phyloP scores from a whole-genome alignment of 1,140 invertebrate species.

The Elymnias hypermnestra region DNA sequence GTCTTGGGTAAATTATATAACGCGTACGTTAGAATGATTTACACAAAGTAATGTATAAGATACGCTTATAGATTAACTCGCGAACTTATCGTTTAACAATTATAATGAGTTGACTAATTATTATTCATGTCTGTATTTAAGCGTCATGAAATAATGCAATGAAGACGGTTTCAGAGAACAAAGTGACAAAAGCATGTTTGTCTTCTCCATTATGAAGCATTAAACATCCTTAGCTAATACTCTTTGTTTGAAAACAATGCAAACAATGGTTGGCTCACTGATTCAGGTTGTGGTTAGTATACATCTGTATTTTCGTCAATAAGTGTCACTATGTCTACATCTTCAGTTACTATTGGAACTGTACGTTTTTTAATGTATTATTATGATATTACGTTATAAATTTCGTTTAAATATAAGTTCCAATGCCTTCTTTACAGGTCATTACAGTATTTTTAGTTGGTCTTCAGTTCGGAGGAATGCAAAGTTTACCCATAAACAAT shows the following conservation, averaged over 20 bases:
- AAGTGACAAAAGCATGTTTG: conserved; percentile 9
- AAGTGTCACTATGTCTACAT: conserved; percentile 8
- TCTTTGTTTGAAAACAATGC: conserved; percentile 22
- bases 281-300: conserved; percentile 4
- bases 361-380: neutral
- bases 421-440: conserved; percentile 18
- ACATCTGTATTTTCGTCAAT: neutral
- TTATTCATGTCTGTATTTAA: too few relatives aligned
- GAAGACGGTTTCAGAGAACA: neutral
- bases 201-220: conserved; percentile 8
- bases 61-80: too few relatives aligned
- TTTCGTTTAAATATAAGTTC: neutral
- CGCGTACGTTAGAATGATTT: too few relatives aligned
- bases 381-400: conserved; percentile 2
- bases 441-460: conserved; percentile 2
- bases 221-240: conserved; percentile 23
- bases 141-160: conserved; percentile 3
- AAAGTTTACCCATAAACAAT: conserved; percentile 39
- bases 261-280: conserved; percentile 11
- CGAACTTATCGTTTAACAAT: too few relatives aligned
- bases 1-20: too few relatives aligned
- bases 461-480: neutral
- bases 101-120: too few relatives aligned
- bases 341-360: neutral
- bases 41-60: too few relatives aligned